These are phyloP conservation scores for Varanus komodoensis DNA, from an alignment of 2,113 vertebrate genomes.

Conservation along the genomic window DNA sequence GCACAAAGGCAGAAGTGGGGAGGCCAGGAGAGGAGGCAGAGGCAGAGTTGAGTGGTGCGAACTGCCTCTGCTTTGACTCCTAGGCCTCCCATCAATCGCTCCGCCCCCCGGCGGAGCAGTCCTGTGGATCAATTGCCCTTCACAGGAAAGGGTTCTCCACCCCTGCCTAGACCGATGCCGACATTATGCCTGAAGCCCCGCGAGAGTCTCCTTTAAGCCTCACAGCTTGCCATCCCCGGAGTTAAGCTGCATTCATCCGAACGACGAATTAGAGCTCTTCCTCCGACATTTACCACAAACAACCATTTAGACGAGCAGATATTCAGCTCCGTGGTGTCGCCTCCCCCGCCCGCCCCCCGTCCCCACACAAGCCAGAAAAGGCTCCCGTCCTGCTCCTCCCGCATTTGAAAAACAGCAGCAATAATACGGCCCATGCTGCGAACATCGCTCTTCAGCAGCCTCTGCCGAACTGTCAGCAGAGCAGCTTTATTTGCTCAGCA, in stretches of 20 bases:
- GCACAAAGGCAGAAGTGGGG: too few relatives aligned
- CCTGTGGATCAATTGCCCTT: not conserved
- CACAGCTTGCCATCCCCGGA: too few relatives aligned
- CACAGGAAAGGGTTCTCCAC: not conserved
- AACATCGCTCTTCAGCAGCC: conserved; percentile 16
- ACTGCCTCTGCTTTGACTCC: not conserved
- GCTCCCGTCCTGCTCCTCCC: too few relatives aligned
- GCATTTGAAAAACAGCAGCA: not conserved
- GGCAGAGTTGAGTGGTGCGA: not conserved
- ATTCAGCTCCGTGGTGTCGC: not conserved
- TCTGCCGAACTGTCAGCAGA: conserved; percentile 6
- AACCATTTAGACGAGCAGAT: not conserved
- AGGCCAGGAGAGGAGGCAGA: not conserved
- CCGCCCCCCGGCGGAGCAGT: too few relatives aligned
- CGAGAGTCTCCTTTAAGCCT: not conserved
- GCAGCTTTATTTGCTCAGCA: conserved; percentile 12
- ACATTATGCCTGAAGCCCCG: not conserved
- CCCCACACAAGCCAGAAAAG: not conserved
- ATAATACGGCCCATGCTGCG: not conserved
- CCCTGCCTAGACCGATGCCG: not conserved
- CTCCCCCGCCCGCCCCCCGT: not conserved
- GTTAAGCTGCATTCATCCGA: not conserved
- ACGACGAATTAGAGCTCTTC: not conserved
- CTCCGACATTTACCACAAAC: not conserved
- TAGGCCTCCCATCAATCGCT: not conserved